These are phyloP conservation scores for Chaenocephalus aceratus DNA, from an alignment of 2,113 vertebrate genomes.

Conservation along the genomic window DNA sequence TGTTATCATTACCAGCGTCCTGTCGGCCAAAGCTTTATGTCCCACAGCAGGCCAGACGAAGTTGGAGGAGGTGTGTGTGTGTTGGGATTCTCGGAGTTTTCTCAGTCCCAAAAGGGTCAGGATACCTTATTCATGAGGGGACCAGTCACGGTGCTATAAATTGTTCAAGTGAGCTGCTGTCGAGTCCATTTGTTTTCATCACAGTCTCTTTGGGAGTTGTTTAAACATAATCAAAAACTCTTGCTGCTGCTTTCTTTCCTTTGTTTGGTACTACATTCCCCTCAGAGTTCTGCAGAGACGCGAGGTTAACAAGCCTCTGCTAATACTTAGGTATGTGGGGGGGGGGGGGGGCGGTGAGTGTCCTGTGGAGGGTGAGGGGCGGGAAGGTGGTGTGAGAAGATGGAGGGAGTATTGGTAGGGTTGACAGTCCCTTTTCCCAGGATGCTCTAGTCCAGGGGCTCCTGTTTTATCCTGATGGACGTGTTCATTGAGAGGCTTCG, in stretches of 20 bases:
- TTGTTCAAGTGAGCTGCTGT: slow-evolving; percentile 49
- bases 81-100: background rate
- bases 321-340: slow-evolving; percentile 69
- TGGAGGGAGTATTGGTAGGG: slow-evolving; percentile 23
- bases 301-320: slow-evolving; percentile 67
- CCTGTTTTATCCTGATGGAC: slow-evolving; percentile 98
- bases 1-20: slow-evolving; percentile 39
- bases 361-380: slow-evolving; percentile 28
- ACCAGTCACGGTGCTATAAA: slow-evolving; percentile 48
- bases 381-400: slow-evolving; percentile 26
- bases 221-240: slow-evolving; percentile 63
- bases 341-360: slow-evolving; percentile 40
- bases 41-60: slow-evolving; percentile 40
- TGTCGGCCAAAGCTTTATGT: slow-evolving; percentile 45
- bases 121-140: slow-evolving; percentile 40
- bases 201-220: slow-evolving; percentile 74
- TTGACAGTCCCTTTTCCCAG: slow-evolving; percentile 59
- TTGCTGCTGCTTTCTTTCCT: slow-evolving; percentile 49
- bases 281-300: slow-evolving; percentile 73
- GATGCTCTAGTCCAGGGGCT: slow-evolving; percentile 93
- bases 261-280: slow-evolving; percentile 82
- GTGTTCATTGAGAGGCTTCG: slow-evolving; percentile 91
- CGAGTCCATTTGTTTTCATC: slow-evolving; percentile 53
- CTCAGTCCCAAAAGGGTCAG: slow-evolving; percentile 23
- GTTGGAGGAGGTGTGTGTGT: background rate